Base-by-base conservation (phyloP, 2,888 invertebrate genomes). In the Eristalis arbustorum region DNA sequence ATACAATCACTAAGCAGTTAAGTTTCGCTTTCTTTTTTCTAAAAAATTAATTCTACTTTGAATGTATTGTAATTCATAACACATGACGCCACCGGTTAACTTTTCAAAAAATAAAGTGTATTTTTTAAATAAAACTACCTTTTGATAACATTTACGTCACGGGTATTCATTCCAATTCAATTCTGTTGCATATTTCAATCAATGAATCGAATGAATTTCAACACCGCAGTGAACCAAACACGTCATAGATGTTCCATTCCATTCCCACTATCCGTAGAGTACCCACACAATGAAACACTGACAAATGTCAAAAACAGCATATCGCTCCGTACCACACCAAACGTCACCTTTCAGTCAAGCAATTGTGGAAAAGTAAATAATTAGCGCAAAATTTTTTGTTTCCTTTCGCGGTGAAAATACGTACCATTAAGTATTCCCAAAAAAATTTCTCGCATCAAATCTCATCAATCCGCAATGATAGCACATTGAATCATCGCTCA, bases 351-450 rank as follows among this genome's bases (percentile, higher is more conserved):
- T 77, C 69, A 85, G 85, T 85, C 81, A 85, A 85, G 81, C 81
- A 82, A 77, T 78, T 85, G 62, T 83, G 72, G 78, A 83, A 87
- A 83, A 82, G 82, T 82, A 87, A 83, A 87, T 83, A 87, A 82
- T 87, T 75, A 87, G 78, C 82, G 78, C 87, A 87, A 78, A 75
- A 34, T 82, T 75, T 31, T 72, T 77, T 72, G 71, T 76, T 78
- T 64, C 37, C n/a, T 31, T 74, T 73, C 66, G 40, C 63, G 49
- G 23, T 34, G 66, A 40, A 68, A 80, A 31, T 59, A 69, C 68
- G 25, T 42, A 59, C 25, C 23, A 34, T 64, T 6, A 40, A 68
- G 34, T 61, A 80, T 73, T 68, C 74, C 22, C 40, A 42, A 57
- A 74, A 57, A 74, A 71, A 77, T 63, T 69, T 37, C 22, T 10